phyloP scores from a whole-genome alignment of 2,888 invertebrate genomes.

The Mesoligia furuncula region DNA sequence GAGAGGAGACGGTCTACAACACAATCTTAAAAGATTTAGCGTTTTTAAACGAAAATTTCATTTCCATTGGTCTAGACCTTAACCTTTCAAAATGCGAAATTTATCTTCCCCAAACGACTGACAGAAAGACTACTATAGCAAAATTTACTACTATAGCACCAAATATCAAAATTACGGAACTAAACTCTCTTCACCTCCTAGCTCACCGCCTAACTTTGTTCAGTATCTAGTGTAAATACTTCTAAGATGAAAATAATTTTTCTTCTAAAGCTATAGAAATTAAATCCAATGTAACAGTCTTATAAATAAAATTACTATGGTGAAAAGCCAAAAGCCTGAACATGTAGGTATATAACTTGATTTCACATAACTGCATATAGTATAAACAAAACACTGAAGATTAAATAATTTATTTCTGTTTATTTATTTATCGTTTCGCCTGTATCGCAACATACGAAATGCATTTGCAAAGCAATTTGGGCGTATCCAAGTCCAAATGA shows the following conservation, averaged over 20 bases:
- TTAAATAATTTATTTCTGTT: conserved; percentile 1
- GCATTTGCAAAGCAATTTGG: conserved; percentile 62
- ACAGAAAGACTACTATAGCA: background rate
- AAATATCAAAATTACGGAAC: background rate
- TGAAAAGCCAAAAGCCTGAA: background rate
- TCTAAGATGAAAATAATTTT: too few species aligned
- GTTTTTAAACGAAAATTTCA: background rate
- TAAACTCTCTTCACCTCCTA: too few species aligned
- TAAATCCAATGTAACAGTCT: background rate
- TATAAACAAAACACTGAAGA: background rate
- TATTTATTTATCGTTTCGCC: conserved; percentile 24
- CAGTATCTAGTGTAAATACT: too few species aligned
- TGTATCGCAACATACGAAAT: conserved; percentile 64
- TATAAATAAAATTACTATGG: background rate
- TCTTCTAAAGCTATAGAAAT: too few species aligned
- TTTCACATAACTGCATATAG: background rate
- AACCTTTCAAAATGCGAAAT: too few species aligned
- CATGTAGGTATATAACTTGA: background rate
- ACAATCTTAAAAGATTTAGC: background rate
- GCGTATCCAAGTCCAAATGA: conserved; percentile 66
- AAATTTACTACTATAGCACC: background rate
- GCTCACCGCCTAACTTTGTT: too few species aligned
- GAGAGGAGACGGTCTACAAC: too few species aligned
- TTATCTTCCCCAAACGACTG: background rate
- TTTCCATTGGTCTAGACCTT: too few species aligned